Base-by-base conservation (phyloP, 2,888 invertebrate species). In the Drosophila macrospina region DNA sequence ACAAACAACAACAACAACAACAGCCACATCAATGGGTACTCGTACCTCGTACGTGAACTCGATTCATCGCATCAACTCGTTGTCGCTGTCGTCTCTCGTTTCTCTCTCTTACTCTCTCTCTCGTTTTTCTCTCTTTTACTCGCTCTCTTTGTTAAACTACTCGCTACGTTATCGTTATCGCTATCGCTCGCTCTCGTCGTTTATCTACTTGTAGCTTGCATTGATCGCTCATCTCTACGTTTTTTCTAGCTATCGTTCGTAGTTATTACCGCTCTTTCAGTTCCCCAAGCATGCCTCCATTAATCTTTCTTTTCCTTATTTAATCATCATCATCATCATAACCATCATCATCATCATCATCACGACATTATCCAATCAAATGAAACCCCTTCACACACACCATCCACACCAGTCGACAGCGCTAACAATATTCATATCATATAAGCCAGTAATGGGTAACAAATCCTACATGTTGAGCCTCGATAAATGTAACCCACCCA, bases 401-500 rank as follows among this genome's bases (percentile, higher is more conserved):
- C 41, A 41, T 50, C 32, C 47, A 56, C 55, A 42, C 61, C 50
- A 47, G 55, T 45, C 42, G 47, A 56, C 51, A 62, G 52, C 51
- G 56, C 71, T 75, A 74, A 64, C 48, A 50, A 76, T 70, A 61
- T 50, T 50, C 61, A 68, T 55, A 64, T 51, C 54, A 30, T 61
- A 26, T 61, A 26, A 42, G 66, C 66, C 62, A 77, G 65, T 60
- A 54, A 68, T 59, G 57, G 39, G 56, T 66, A 63, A 64, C 30
- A 11, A 55, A 32, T 59, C 60, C 55, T 55, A 41, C 52, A 64
- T 55, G 42, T 64, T 59, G 55, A 64, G 69, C 74, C 62, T 76
- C 74, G 67, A 78, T 72, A 69, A 83, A 78, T 83, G 83, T 83
- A 80, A 80, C 76, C 80, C 80, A 83, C 86, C 88, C 76, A 70